phyloP scores from a whole-genome alignment of 2,113 vertebrate species.

The Aspiorhynchus laticeps region DNA sequence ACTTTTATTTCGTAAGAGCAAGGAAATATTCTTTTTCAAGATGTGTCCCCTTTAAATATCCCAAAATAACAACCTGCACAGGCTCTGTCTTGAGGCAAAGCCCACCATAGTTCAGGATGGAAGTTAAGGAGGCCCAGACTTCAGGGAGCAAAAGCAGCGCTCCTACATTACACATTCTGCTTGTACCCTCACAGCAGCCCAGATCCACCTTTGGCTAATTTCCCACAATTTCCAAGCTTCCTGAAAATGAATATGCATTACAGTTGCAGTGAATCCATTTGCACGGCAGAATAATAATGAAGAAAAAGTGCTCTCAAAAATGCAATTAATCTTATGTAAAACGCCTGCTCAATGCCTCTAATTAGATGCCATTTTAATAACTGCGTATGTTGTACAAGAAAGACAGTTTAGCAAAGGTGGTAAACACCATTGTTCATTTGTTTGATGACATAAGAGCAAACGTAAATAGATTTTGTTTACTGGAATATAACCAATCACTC shows the following conservation, averaged over 20 bases:
- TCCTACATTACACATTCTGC: constrained; percentile 61
- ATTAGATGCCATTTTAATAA: constrained; percentile 78
- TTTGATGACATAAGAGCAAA: constrained; percentile 65
- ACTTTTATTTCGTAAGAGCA: neutral
- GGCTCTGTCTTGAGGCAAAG: constrained; percentile 6
- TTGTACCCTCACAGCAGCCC: constrained; percentile 54
- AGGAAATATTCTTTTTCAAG: neutral
- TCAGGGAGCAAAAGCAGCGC: constrained; percentile 48
- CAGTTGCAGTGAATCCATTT: constrained; percentile 71
- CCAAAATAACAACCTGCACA: constrained; percentile 2
- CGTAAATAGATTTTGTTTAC: constrained; percentile 59
- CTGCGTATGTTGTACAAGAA: constrained; percentile 73
- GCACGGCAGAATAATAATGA: constrained; percentile 76
- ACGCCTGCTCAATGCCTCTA: constrained; percentile 69
- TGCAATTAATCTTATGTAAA: constrained; percentile 77
- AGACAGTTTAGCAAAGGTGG: constrained; percentile 63
- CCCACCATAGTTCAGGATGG: constrained; percentile 18
- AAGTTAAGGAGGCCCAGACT: constrained; percentile 50
- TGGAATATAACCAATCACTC: constrained; percentile 46
- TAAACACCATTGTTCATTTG: constrained; percentile 76
- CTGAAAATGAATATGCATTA: constrained; percentile 77
- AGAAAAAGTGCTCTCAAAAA: constrained; percentile 73
- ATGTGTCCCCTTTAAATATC: constrained; percentile 2
- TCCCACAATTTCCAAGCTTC: constrained; percentile 72
- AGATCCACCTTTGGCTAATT: constrained; percentile 71